Base-by-base conservation (phyloP, 1,140 invertebrate species). In the Goniozus legneri region DNA sequence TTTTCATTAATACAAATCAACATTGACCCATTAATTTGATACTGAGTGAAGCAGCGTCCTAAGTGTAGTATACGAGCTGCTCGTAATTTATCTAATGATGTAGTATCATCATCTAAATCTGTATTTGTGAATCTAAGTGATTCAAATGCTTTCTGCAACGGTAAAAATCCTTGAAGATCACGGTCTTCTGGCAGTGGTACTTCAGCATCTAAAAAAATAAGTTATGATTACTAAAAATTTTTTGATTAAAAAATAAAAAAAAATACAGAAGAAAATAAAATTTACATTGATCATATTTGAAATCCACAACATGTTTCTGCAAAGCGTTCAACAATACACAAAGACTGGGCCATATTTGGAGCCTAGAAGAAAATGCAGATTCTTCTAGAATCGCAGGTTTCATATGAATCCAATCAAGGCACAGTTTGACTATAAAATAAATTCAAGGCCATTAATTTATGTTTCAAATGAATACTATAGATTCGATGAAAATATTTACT, bases 261-360 rank as follows among this genome's bases (percentile, higher is more conserved):
- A n/a, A n/a, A n/a, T n/a, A n/a, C n/a, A n/a, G n/a, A n/a, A n/a
- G 13, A 52, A 22, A 24, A 32, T 12, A 37, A 44, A 41, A 71
- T 67, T 68, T 75, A 79, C 78, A 80, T 36, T 73, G 65, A 38
- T 71, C 65, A 41, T 64, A 64, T 44, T 75, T 56, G 36, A 81
- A 79, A 49, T 73, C 70, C 37, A 67, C 64, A 18, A 80, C 66
- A 16, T 64, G 64, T 12, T 65, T 58, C 54, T 84, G 81, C n/a
- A 90, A 71, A 52, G 77, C 78, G 67, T 89, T 89, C 36, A 89
- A 71, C 7, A 87, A 66, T 60, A 86, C 84, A 52, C 86, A 86
- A n/a, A 90, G 77, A 60, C 87, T 86, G 10, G 83, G 82, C 88
- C 88, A 91, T 49, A 91, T 83, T 78, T 87, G 85, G 42, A 81